These are phyloP conservation scores for Bufotes viridis DNA, from an alignment of 2,797 vertebrate genomes.

Conservation along the genomic window DNA sequence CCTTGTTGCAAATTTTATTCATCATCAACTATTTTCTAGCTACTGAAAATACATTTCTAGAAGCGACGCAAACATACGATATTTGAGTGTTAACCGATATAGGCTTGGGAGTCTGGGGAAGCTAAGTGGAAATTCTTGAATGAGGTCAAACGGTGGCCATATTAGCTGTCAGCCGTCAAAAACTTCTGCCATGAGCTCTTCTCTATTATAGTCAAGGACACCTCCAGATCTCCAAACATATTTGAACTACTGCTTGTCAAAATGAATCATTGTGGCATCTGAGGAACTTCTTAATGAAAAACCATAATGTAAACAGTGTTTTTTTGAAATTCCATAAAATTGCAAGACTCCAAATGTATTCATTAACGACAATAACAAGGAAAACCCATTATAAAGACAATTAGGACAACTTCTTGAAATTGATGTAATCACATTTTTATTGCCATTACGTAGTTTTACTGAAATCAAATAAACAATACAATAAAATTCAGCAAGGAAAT, in stretches of 20 bases:
- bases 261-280: background rate
- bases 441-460: background rate
- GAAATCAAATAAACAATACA: background rate
- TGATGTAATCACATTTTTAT: constrained; percentile 4
- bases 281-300: background rate
- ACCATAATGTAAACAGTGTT: background rate
- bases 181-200: background rate
- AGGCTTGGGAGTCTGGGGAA: too few species aligned
- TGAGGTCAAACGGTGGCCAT: too few species aligned
- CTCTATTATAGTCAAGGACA: background rate
- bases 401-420: background rate
- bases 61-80: too few species aligned
- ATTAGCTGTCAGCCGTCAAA: too few species aligned
- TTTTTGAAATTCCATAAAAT: background rate
- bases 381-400: background rate
- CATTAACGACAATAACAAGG: background rate
- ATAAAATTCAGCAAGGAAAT: background rate
- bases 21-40: too few species aligned
- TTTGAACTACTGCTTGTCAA: background rate
- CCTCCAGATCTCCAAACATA: background rate
- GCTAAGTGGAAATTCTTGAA: too few species aligned
- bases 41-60: too few species aligned
- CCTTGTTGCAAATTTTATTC: too few species aligned
- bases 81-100: too few species aligned
- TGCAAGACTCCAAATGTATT: background rate